These are phyloP conservation scores for Potamilus streckersoni DNA, from an alignment of 1,140 invertebrate genomes.

Conservation along the genomic window DNA sequence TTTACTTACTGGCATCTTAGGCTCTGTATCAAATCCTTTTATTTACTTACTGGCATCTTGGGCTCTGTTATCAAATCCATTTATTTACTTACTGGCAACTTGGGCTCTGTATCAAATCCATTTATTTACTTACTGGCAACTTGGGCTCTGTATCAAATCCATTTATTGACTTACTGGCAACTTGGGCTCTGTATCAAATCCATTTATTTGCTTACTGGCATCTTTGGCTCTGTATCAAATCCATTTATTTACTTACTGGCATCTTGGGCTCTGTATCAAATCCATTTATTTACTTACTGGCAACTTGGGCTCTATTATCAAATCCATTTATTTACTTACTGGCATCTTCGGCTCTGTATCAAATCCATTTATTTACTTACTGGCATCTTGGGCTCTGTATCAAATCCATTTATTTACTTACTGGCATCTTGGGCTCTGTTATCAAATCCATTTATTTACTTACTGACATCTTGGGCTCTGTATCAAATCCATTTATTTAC, in stretches of 20 bases:
- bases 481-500: constrained; percentile 3
- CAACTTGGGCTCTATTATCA: constrained; percentile 45
- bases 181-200: constrained; percentile 40
- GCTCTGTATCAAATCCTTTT: constrained; percentile 9
- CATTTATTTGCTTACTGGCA: constrained; percentile 41
- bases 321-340: constrained; percentile 33
- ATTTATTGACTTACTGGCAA: constrained; percentile 41
- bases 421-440: constrained; percentile 55
- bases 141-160: constrained; percentile 39
- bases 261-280: constrained; percentile 43
- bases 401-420: constrained; percentile 26
- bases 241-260: constrained; percentile 39
- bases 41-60: constrained; percentile 49
- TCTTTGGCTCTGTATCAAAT: constrained; percentile 38
- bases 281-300: constrained; percentile 39
- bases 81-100: constrained; percentile 45
- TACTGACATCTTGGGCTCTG: constrained; percentile 57
- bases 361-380: constrained; percentile 33
- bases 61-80: constrained; percentile 25
- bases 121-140: constrained; percentile 42
- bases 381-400: constrained; percentile 50
- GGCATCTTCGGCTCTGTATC: constrained; percentile 47
- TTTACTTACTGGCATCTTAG: constrained; percentile 51
- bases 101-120: constrained; percentile 34
- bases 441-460: constrained; percentile 8